These are phyloP conservation scores for Tetragnatha versicolor DNA, from an alignment of 1,140 invertebrate genomes.

Conservation along the genomic window DNA sequence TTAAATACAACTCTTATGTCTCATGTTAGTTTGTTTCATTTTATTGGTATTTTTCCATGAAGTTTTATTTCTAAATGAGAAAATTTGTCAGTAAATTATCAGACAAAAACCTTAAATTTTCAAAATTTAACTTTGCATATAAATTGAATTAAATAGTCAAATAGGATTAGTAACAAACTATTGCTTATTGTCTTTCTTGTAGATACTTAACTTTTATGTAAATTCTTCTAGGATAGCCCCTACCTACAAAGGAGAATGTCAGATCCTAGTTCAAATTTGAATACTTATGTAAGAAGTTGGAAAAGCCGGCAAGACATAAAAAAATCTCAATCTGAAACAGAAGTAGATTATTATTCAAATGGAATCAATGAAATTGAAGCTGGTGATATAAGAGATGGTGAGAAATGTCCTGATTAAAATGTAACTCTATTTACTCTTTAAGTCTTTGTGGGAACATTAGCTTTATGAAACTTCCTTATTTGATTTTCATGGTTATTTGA, in stretches of 20 bases:
- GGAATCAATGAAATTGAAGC: slow-evolving; percentile 91
- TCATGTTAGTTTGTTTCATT: no score
- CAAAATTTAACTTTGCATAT: no score
- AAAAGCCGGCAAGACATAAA: slow-evolving; percentile 59
- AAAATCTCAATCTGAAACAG: slow-evolving; percentile 90
- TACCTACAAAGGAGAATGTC: slow-evolving; percentile 80
- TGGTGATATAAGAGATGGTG: slow-evolving; percentile 90
- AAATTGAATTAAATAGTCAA: no score
- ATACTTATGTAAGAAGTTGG: slow-evolving; percentile 78
- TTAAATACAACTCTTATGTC: no score
- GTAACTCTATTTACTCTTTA: background rate
- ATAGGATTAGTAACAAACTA: background rate
- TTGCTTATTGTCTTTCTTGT: background rate
- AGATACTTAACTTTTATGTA: background rate
- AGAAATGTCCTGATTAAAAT: slow-evolving; percentile 59
- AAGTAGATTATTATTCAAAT: slow-evolving; percentile 82
- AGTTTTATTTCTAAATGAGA: no score
- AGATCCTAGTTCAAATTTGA: slow-evolving; percentile 92
- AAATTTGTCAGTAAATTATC: no score
- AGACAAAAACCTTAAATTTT: no score
- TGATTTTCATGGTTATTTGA: no score
- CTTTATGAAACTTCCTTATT: background rate
- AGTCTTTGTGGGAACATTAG: background rate
- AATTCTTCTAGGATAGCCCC: slow-evolving; percentile 61
- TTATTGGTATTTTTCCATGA: no score